Conservation (phyloP, 2,113 vertebrate species). For the Orcinus orca region DNA sequence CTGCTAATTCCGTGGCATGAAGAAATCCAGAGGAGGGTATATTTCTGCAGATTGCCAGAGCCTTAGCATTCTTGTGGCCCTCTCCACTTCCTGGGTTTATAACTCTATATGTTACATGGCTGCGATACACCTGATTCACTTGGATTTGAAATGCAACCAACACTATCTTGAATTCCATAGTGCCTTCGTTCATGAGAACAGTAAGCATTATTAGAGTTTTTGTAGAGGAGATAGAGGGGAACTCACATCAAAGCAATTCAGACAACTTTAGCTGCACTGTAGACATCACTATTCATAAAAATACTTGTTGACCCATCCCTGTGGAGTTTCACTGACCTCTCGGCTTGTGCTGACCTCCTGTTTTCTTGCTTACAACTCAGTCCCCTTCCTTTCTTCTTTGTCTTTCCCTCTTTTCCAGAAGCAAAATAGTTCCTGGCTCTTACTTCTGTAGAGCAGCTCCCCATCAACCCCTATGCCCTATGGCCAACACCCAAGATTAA, state of each 20-base stretch:
- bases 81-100: not conserved
- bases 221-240: not conserved
- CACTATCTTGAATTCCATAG: not conserved
- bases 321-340: not conserved
- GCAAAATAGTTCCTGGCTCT: not conserved
- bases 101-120: not conserved
- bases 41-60: not conserved
- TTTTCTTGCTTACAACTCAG: not conserved
- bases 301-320: not conserved
- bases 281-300: not conserved
- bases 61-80: not conserved
- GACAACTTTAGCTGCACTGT: not conserved
- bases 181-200: not conserved
- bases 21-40: not conserved
- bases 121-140: not conserved
- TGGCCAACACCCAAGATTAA: not conserved
- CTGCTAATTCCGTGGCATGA: not conserved
- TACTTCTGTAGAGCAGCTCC: not conserved
- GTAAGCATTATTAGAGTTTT: not conserved
- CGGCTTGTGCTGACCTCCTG: not conserved
- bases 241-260: not conserved
- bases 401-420: not conserved
- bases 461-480: not conserved
- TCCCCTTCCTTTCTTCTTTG: not conserved
- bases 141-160: not conserved